Percentiles rank a stretch among this genome's conserved stretches.
phyloP scores from a whole-genome alignment of 2,888 invertebrate species.

The Camptogramma bilineatum region DNA sequence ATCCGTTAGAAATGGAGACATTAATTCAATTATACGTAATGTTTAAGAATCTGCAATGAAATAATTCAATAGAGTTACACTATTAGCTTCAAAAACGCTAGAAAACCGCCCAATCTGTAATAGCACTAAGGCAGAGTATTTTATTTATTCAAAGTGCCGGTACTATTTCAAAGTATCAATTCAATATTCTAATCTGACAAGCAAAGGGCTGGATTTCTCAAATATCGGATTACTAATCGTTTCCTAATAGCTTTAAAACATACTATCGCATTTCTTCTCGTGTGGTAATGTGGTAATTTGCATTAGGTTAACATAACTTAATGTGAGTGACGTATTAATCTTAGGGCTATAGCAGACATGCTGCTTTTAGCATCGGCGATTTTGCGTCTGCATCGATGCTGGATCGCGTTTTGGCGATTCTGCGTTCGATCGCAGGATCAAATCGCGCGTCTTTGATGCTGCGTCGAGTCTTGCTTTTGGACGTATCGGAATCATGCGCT shows the following conservation, averaged over 20 bases:
- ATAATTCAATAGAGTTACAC: background rate
- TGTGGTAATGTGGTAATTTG: slow-evolving; percentile 76
- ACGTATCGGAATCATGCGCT: too few relatives aligned
- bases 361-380: too few relatives aligned
- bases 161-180: slow-evolving; percentile 26
- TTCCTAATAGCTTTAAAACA: slow-evolving; percentile 67
- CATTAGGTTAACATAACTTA: slow-evolving; percentile 74
- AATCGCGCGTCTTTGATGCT: too few relatives aligned
- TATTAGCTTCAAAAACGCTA: background rate
- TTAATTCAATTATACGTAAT: too few relatives aligned
- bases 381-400: too few relatives aligned
- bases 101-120: background rate
- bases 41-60: too few relatives aligned
- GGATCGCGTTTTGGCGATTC: too few relatives aligned
- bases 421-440: too few relatives aligned
- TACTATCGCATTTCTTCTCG: slow-evolving; percentile 69
- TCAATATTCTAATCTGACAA: slow-evolving; percentile 43
- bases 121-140: background rate
- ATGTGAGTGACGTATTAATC: slow-evolving; percentile 74
- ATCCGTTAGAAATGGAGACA: too few relatives aligned
- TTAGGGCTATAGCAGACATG: too few relatives aligned
- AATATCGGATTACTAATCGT: slow-evolving; percentile 74
- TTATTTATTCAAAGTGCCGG: slow-evolving; percentile 11
- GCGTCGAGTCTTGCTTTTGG: too few relatives aligned
- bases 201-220: slow-evolving; percentile 60